A percentile compares a stretch with the other conserved stretches of the same genome.
Conservation (phyloP, 2,113 vertebrate species). For the Syngnathoides biaculeatus region DNA sequence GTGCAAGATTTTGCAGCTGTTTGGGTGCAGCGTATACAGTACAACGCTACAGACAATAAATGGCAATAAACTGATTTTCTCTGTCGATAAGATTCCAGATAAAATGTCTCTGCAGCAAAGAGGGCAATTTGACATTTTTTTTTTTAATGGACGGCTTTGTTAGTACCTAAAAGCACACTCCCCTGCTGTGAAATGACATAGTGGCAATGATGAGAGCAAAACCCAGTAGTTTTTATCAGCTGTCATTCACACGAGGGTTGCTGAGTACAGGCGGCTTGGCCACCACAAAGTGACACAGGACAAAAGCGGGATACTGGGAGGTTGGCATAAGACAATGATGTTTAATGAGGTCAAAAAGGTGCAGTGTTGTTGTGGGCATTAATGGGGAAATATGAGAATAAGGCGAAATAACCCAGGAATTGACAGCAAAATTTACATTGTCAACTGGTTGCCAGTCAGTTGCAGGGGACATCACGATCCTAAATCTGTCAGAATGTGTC, state of each 20-base stretch:
- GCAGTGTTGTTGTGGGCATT: slow-evolving; percentile 9
- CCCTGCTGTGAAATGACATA: slow-evolving; percentile 66
- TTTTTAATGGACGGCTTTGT: slow-evolving; percentile 37
- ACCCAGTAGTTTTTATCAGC: slow-evolving; percentile 62
- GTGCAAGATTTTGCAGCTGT: slow-evolving; percentile 22
- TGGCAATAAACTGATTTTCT: slow-evolving; percentile 42
- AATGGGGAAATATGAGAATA: too few relatives aligned
- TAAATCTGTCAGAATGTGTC: too few relatives aligned
- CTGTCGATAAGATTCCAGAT: slow-evolving; percentile 63
- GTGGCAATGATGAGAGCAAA: slow-evolving; percentile 52
- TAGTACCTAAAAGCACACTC: slow-evolving; percentile 63
- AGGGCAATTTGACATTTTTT: slow-evolving; percentile 46
- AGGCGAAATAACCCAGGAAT: too few relatives aligned
- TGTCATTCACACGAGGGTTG: slow-evolving; percentile 61
- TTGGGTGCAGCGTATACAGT: slow-evolving; percentile 17
- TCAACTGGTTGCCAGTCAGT: too few relatives aligned
- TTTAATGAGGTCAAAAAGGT: slow-evolving; percentile 59
- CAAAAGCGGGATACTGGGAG: slow-evolving; percentile 60
- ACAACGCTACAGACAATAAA: slow-evolving; percentile 36
- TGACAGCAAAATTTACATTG: too few relatives aligned
- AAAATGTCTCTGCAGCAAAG: slow-evolving; percentile 54
- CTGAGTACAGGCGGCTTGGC: slow-evolving; percentile 63
- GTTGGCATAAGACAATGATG: slow-evolving; percentile 53
- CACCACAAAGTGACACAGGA: slow-evolving; percentile 48
- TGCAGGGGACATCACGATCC: too few relatives aligned